Base-by-base conservation (phyloP, 2,797 vertebrate species). In the Furcifer pardalis region DNA sequence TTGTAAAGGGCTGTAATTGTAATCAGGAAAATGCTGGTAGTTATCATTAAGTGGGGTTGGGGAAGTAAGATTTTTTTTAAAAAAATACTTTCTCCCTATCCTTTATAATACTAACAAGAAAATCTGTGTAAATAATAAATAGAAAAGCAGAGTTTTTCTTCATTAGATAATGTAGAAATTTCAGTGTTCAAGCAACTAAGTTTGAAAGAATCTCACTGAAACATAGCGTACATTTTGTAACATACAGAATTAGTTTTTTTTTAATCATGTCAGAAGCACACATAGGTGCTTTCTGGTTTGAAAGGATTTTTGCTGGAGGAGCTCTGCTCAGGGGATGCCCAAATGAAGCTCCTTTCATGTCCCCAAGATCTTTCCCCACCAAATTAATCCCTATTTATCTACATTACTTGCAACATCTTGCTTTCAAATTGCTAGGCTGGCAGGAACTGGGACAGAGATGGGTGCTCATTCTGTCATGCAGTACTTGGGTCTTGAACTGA, bases 11-110 rank as follows among this genome's bases (percentile, higher is more conserved):
- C n/a, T 69, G 21, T 83, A 79, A 77, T 65, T 83, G 44, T 75
- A 44, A n/a, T 76, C 52, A 35, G 49, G 65, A 91, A 85, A 90
- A 86, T 19, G 40, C 44, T 86, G 78, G 37, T 12, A 62, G 83
- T 90, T 89, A 65, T 80, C 17, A 32, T 68, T 84, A 56, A 72
- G 32, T 27, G 52, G 17, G 32, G 27, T 63, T 23, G 15, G 75
- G 62, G 86, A 85, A 30, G 7, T 72, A 25, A 82, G 63, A 85
- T 32, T 1, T 23, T 42, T 82, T 12, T 32, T 71, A 71, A 77
- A 86, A 63, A 78, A 79, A 27, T 25, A 2, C 83, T 81, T 82
- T 35, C 78, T 15, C 78, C 30, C 1, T 42, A 60, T 77, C 87
- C 49, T 79, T 68, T 79, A 79, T 74, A 83, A 60, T 79, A n/a